Evolutionary conservation across 2,797 vertebrate species (phyloP), one percentile per base, ranked within the genome.

Genomic region (Peromyscus attwateri): DNA sequence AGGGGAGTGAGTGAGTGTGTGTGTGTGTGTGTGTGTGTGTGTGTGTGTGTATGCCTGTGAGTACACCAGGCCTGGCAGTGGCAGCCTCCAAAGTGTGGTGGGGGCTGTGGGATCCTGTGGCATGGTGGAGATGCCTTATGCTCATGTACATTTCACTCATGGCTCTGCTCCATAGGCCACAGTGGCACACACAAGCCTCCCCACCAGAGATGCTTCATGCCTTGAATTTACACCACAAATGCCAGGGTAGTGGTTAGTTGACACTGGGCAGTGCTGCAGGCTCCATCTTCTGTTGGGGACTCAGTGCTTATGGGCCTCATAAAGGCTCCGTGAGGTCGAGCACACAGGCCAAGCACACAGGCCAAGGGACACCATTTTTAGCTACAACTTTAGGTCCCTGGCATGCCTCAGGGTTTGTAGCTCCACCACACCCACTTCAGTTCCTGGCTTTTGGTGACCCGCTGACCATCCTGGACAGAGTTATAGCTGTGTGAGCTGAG

Each of bases 1-100:
- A 19, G 0, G 6, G 57, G 57, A 31, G 40, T 2, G n/a, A 0
- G 12, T 1, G 84, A 0, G 8, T n/a, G 3, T 5, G 79, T 37
- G 79, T 40, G 9, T 13, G 55, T 21, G 55, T 49, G 46, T 19
- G 84, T 1, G 7, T 40, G 2, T 5, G 79, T 40, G 79, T 40
- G 25, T 29, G 27, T 0, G 6, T 16, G 40, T 29, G 23, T 8
- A 21, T 13, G 43, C 5, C 4, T 21, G 55, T 25, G 37, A n/a
- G 2, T 11, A 6, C 2, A 0, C 57, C n/a, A 13, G 43, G 27
- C 14, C 49, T 46, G 68, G 60, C 88, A 16, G 62, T n/a, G 10
- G 71, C 21, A 10, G 52, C 66, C 49, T n/a, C 34, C n/a, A n/a
- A 4, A 76, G 91, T n/a, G 8, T 0, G 3, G 27, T 31, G 12